These are phyloP conservation scores for Chelon auratus DNA, from an alignment of 2,797 vertebrate species.

Conservation along the genomic window DNA sequence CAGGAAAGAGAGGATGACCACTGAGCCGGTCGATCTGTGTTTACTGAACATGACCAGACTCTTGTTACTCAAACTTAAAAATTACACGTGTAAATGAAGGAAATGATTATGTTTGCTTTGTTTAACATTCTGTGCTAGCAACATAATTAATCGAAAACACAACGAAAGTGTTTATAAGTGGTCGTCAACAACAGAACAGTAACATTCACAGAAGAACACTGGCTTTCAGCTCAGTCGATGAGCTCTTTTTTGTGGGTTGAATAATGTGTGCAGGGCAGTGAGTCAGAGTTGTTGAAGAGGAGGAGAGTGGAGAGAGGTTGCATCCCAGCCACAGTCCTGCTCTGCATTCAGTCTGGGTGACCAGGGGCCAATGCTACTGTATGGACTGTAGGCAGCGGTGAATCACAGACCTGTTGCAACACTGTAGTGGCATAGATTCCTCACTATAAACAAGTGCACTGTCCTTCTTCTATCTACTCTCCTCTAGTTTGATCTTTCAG, in stretches of 20 bases:
- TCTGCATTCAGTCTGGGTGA: constrained; percentile 75
- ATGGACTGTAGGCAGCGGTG: constrained; percentile 66
- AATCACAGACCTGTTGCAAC: constrained; percentile 71
- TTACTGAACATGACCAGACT: neutral
- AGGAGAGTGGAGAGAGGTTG: constrained; percentile 76
- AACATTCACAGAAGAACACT: constrained; percentile 37
- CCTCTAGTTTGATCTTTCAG: constrained; percentile 36
- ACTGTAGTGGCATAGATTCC: constrained; percentile 58
- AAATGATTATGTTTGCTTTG: neutral
- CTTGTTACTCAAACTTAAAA: neutral
- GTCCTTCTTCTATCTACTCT: constrained; percentile 7
- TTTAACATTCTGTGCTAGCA: neutral
- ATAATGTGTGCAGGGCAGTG: constrained; percentile 69
- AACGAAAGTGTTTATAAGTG: constrained; percentile 9
- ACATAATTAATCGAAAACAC: neutral
- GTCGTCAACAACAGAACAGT: constrained; percentile 24
- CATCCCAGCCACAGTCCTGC: constrained; percentile 76
- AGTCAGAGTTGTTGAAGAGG: constrained; percentile 81
- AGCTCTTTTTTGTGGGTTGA: constrained; percentile 70
- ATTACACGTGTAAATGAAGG: neutral
- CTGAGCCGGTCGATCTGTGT: neutral
- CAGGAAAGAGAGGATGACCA: constrained; percentile 14
- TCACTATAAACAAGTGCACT: constrained; percentile 31
- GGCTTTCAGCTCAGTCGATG: constrained; percentile 40
- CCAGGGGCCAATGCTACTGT: constrained; percentile 56